Evolutionary conservation across 2,113 vertebrate genomes (phyloP).

Genomic region (Brachionichthys hirsutus): DNA sequence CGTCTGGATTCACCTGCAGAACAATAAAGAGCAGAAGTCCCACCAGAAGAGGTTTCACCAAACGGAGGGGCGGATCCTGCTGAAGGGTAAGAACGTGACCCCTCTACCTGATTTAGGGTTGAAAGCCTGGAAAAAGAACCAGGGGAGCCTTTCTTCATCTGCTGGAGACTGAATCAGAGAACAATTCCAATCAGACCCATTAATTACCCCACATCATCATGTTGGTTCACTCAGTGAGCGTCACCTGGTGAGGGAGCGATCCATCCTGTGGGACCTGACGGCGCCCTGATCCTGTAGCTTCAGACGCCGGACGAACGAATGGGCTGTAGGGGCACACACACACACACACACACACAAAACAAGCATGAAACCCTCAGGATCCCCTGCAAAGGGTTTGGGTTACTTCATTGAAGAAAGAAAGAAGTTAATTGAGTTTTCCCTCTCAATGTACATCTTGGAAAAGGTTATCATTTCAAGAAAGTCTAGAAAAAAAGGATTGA

Average conservation of each 20-base stretch:
- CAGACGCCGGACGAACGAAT: slow-evolving; percentile 72
- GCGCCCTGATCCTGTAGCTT: slow-evolving; percentile 73
- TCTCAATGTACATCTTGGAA: no score
- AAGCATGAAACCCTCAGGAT: no score
- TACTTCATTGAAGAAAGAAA: not conserved
- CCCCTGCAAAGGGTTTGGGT: no score
- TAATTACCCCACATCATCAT: no score
- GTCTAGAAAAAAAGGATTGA: no score
- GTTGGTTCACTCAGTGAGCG: not conserved
- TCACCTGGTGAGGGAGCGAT: slow-evolving; percentile 74
- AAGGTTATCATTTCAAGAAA: no score
- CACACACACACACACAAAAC: no score
- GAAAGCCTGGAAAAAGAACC: slow-evolving; percentile 79
- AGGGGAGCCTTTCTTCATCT: slow-evolving; percentile 78
- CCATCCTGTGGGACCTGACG: slow-evolving; percentile 76
- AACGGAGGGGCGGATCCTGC: not conserved
- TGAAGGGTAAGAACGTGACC: not conserved
- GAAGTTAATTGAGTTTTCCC: not conserved
- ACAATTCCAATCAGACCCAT: slow-evolving; percentile 1
- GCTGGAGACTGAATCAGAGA: slow-evolving; percentile 59
- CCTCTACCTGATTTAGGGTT: slow-evolving; percentile 73
- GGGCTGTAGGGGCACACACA: slow-evolving; percentile 53
- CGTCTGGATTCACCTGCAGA: slow-evolving; percentile 72
- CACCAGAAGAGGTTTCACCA: not conserved
- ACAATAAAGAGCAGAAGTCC: not conserved